Base-by-base conservation (phyloP, 2,797 vertebrate genomes). In the Cacajao melanocephalus region DNA sequence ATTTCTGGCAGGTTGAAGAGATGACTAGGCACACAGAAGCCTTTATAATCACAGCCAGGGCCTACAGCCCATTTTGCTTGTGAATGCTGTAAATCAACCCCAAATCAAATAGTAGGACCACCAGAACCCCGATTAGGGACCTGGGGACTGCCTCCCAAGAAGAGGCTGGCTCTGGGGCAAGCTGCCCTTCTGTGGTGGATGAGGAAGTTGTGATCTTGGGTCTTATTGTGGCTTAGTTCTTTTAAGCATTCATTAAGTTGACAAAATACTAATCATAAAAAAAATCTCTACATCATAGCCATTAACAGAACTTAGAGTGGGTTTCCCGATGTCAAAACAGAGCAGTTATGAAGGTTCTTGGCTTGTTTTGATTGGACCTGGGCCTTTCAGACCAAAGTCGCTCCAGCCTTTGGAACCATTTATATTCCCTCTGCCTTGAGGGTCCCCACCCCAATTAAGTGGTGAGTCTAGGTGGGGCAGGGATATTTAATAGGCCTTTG, bases 331-430 rank as follows among this genome's bases (percentile, higher is more conserved):
- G 84, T 88, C 87, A 93, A 95, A 95, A 93, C 12, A 72, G 48
- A 61, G 64, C 86, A 83, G 84, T 58, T 73, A n/a, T 90, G 88
- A 87, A 4, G 2, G 82, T 70, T 96, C 75, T 57, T 85, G 95
- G 86, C 84, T 96, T 88, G 84, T 97, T 98, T 97, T 94, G 76
- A 80, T 88, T 97, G 93, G 94, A 96, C 61, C 61, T 15, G 30
- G 48, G 80, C 82, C 76, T 84, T 96, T 87, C 61, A 90, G 72
- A 92, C 96, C 48, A 82, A 97, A 73, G 41, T 81, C 30, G 17
- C 48, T 75, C 15, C 52, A 78, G 55, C 36, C 46, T 96, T 89
- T 30, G 81, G 84, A 87, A 89, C 39, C 33, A 28, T 55, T 92
- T 96, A 13, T 75, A 90, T 96, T 82, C 70, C 58, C 92, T 89